Conservation (phyloP, 1,140 invertebrate genomes). For the Nixonia krombeini region DNA sequence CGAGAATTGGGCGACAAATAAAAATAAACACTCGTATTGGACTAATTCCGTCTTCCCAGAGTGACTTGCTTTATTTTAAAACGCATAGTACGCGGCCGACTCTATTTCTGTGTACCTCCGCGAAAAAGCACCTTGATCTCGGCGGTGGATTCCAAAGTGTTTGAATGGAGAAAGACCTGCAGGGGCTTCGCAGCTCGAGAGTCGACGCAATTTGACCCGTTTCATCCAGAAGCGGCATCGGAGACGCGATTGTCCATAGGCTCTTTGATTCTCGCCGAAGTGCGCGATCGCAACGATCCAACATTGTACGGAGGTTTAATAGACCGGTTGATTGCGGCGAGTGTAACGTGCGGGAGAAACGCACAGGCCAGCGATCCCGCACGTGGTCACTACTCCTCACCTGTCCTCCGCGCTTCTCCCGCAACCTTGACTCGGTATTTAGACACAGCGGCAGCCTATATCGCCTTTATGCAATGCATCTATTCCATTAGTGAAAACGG, state of each 20-base stretch:
- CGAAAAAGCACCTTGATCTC: not conserved
- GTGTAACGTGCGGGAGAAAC: not conserved
- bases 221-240: too few species aligned
- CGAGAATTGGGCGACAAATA: slow-evolving; percentile 1
- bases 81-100: not conserved
- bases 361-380: not conserved
- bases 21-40: slow-evolving; percentile 1
- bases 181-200: not conserved
- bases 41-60: not conserved
- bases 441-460: too few species aligned
- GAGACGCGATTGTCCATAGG: too few species aligned
- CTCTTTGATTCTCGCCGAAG: not conserved
- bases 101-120: not conserved
- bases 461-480: too few species aligned
- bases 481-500: too few species aligned
- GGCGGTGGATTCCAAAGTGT: not conserved
- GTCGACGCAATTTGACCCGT: not conserved
- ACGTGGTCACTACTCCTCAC: too few species aligned
- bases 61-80: slow-evolving; percentile 1
- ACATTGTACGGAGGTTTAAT: not conserved
- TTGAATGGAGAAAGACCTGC: not conserved
- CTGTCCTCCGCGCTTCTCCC: too few species aligned
- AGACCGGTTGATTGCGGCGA: not conserved
- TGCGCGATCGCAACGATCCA: not conserved
- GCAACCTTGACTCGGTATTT: too few species aligned